Evolutionary conservation across 2,888 invertebrate genomes (phyloP).

Genomic region (Campoletis raptor): DNA sequence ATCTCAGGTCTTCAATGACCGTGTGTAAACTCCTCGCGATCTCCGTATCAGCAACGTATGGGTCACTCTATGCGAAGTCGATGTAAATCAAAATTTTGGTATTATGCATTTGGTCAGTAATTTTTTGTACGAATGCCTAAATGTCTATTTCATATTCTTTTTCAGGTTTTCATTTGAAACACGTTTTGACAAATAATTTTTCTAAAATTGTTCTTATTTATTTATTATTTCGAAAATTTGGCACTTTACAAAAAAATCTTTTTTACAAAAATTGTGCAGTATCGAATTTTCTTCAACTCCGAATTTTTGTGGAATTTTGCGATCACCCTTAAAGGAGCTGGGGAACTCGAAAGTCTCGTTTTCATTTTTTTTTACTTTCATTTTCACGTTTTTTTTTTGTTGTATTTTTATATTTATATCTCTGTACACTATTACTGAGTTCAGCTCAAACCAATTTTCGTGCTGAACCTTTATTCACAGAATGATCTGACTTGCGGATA

Average conservation of each 20-base stretch:
- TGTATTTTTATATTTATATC: slow-evolving; percentile 3
- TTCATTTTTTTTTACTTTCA: neutral
- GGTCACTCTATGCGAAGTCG: slow-evolving; percentile 6
- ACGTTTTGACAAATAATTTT: neutral
- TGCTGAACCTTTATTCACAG: slow-evolving; percentile 57
- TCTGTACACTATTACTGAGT: neutral
- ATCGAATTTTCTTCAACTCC: neutral
- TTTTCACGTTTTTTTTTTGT: neutral
- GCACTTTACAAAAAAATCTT: neutral
- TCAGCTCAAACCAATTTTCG: slow-evolving; percentile 40
- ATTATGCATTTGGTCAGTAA: neutral
- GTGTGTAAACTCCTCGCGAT: slow-evolving; percentile 26
- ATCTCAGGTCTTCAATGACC: slow-evolving; percentile 45
- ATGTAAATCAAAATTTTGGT: neutral
- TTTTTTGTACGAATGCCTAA: neutral
- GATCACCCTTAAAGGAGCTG: neutral
- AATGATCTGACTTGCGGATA: slow-evolving; percentile 65
- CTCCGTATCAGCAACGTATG: slow-evolving; percentile 15
- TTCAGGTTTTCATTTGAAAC: neutral
- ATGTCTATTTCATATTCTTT: neutral
- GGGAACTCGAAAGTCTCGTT: neutral
- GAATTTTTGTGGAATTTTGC: neutral
- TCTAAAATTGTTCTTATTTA: neutral
- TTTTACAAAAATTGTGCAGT: neutral
- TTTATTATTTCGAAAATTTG: neutral